Conservation (phyloP, 1,140 invertebrate species). For the Papilio helenus region DNA sequence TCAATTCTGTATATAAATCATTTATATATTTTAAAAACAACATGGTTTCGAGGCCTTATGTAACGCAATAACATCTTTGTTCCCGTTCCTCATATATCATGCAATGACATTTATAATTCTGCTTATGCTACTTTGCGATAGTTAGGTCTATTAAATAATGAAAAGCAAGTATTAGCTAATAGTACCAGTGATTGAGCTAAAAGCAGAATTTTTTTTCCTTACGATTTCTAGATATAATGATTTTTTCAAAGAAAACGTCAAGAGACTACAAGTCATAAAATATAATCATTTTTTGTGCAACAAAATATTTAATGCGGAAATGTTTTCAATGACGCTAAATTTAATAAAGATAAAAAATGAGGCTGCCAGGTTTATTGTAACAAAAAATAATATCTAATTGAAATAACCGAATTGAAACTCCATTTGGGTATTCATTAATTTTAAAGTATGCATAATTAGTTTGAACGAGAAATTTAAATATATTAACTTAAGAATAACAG, state of each 20-base stretch:
- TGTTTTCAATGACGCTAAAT: slow-evolving; percentile 1
- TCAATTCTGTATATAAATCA: neutral
- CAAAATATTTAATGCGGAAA: slow-evolving; percentile 20
- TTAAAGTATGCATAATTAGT: neutral
- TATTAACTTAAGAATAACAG: too few species aligned
- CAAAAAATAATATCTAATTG: neutral
- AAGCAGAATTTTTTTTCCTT: neutral
- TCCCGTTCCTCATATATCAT: neutral
- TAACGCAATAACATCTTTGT: neutral
- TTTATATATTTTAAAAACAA: neutral
- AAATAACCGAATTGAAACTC: too few species aligned
- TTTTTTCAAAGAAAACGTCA: neutral
- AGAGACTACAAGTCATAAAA: neutral
- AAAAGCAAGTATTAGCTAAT: neutral
- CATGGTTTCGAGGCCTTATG: neutral
- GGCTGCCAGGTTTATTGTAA: neutral
- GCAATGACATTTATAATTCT: neutral
- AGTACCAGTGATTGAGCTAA: neutral
- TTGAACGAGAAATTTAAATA: too few species aligned
- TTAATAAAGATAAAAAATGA: neutral
- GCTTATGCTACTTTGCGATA: neutral
- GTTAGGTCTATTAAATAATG: neutral
- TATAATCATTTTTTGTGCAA: neutral
- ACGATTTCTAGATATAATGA: neutral
- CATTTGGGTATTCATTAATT: neutral